A percentile compares a stretch with the other conserved stretches of the same genome.
Conservation (phyloP, 1,140 invertebrate species). For the Drosophila punjabiensis region DNA sequence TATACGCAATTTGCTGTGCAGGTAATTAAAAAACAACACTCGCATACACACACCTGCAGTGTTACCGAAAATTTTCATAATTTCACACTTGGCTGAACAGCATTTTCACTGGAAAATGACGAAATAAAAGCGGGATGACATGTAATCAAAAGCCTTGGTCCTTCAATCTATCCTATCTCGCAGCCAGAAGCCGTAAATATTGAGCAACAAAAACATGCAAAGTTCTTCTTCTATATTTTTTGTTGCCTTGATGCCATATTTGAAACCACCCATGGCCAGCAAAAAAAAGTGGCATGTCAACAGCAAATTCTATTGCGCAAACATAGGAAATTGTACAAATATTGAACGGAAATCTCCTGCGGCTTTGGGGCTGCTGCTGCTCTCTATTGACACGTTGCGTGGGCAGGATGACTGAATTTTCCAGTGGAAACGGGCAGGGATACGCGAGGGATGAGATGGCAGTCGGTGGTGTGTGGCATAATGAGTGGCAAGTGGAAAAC, state of each 20-base stretch:
- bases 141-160: slow-evolving; percentile 51
- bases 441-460: slow-evolving; percentile 1
- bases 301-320: slow-evolving; percentile 71
- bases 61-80: slow-evolving; percentile 63
- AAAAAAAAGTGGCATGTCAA: slow-evolving; percentile 50
- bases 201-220: slow-evolving; percentile 40
- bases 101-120: slow-evolving; percentile 38
- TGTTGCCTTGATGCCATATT: background rate
- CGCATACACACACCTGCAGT: slow-evolving; percentile 14
- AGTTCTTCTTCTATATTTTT: slow-evolving; percentile 4
- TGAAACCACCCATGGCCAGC: slow-evolving; percentile 3
- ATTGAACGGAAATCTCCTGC: slow-evolving; percentile 81
- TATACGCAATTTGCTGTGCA: slow-evolving; percentile 65
- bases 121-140: slow-evolving; percentile 12
- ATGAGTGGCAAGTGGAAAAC: slow-evolving; percentile 54
- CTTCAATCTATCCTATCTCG: slow-evolving; percentile 6
- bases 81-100: slow-evolving; percentile 72
- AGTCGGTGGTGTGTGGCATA: slow-evolving; percentile 30
- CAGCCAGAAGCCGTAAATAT: slow-evolving; percentile 4
- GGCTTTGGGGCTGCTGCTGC: slow-evolving; percentile 46
- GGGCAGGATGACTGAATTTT: slow-evolving; percentile 30
- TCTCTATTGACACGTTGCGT: slow-evolving; percentile 48
- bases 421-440: background rate
- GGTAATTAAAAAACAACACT: slow-evolving; percentile 71
- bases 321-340: slow-evolving; percentile 79